Base-by-base conservation (phyloP, 2,797 vertebrate species). In the Erithacus rubecula region DNA sequence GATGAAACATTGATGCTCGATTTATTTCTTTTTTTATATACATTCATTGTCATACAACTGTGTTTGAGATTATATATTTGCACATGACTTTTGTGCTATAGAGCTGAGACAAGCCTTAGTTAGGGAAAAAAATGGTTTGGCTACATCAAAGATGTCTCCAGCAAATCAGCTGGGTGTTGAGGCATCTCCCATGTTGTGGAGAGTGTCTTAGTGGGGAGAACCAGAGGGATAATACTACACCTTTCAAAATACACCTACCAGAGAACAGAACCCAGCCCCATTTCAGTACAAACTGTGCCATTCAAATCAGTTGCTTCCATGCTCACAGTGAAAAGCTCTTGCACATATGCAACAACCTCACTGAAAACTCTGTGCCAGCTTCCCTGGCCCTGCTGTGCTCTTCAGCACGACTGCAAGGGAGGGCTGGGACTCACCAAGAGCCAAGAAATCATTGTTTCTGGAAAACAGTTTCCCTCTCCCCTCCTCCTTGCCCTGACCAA, bases 261-360 rank as follows among this genome's bases (percentile, higher is more conserved):
- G 69, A 89, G 79, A 93, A 43, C 2, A 94, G 83, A 77, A 30
- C 72, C 91, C 89, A 86, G 90, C 91, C 85, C 94, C 78, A 19
- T 85, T 85, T 78, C 11, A 27, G 21, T 77, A 87, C 52, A 51
- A 97, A 89, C 96, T 96, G 96, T 98, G 97, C 97, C 97, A 97
- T 97, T 96, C 77, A 94, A 97, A 97, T 96, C 95, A 86, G 86
- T 95, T 13, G 65, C 96, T 97, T 97, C 96, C 94, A 95, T 81
- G 94, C 81, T 88, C 89, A 95, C 26, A 81, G 89, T 53, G 95
- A 83, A 70, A 67, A 71, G 5, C 67, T 95, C 96, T 80, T 0
- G 0, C 90, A 63, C 68, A 41, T 82, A 94, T 59, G 83, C 96
- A 93, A 88, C 60, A 76, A 80, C 91, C 52, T 82, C 95, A 27